These are phyloP conservation scores for Drosophila burlai DNA, from an alignment of 1,140 invertebrate genomes.

Conservation along the genomic window DNA sequence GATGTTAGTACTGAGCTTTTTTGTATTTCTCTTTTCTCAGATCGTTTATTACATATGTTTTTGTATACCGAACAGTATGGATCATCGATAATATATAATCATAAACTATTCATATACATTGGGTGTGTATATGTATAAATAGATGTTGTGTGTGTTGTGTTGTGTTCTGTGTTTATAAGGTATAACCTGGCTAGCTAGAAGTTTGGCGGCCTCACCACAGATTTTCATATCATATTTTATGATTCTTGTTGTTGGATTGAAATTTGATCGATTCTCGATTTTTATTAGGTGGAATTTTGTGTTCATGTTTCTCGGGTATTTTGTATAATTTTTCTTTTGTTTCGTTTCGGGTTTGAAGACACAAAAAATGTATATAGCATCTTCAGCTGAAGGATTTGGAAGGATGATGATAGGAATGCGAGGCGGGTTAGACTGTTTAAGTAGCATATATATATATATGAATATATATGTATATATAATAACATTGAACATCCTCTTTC, in stretches of 20 bases:
- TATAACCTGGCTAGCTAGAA: constrained; percentile 66
- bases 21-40: constrained; percentile 14
- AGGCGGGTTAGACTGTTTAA: constrained; percentile 19
- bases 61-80: constrained; percentile 34
- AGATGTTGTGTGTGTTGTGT: constrained; percentile 31
- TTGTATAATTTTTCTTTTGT: no score
- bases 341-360: constrained; percentile 17
- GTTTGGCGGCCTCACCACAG: constrained; percentile 34
- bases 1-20: constrained; percentile 7
- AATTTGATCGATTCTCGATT: constrained; percentile 8
- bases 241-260: constrained; percentile 4
- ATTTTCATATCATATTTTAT: constrained; percentile 7
- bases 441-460: constrained; percentile 21
- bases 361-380: constrained; percentile 11
- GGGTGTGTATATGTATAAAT: constrained; percentile 56
- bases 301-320: not conserved
- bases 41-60: constrained; percentile 4
- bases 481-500: constrained; percentile 12
- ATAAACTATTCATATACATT: constrained; percentile 61
- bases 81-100: constrained; percentile 47
- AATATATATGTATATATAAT: constrained; percentile 9
- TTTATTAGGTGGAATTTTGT: constrained; percentile 39
- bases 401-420: constrained; percentile 7
- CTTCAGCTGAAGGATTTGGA: constrained; percentile 15
- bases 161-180: constrained; percentile 37